Percentiles rank a stretch among this genome's conserved stretches.
Evolutionary conservation across 2,888 invertebrate species (phyloP).

Genomic region (Sympetrum striolatum): DNA sequence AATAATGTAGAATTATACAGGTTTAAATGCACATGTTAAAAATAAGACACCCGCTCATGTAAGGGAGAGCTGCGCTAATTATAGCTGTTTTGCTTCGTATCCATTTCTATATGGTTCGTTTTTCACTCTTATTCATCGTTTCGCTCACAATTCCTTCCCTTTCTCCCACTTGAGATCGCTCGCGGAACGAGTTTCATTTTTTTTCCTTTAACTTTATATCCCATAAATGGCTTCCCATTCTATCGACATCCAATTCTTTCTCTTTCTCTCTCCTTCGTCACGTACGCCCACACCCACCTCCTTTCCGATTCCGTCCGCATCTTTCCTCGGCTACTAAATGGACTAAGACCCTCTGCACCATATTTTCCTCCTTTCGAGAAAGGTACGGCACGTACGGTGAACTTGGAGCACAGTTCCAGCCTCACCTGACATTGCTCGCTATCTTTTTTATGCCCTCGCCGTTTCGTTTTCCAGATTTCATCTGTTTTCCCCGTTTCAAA

Average conservation of each 20-base stretch:
- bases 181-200: neutral
- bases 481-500: neutral
- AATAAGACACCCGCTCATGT: too few relatives aligned
- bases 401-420: neutral
- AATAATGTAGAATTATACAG: too few relatives aligned
- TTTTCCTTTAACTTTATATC: neutral
- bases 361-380: neutral
- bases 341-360: neutral
- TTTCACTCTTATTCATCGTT: neutral
- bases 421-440: neutral
- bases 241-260: neutral
- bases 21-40: too few relatives aligned
- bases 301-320: neutral
- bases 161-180: neutral
- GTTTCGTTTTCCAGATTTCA: neutral
- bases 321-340: neutral
- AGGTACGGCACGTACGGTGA: neutral
- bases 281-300: neutral
- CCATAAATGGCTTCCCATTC: constrained; percentile 23
- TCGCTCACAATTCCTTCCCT: neutral
- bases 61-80: too few relatives aligned
- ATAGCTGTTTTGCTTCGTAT: too few relatives aligned
- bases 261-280: neutral
- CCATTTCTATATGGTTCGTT: too few relatives aligned
- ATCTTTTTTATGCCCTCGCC: neutral